Percentiles rank a stretch among this genome's conserved stretches.
phyloP scores from a whole-genome alignment of 2,113 vertebrate genomes.

The Butorides virescens region DNA sequence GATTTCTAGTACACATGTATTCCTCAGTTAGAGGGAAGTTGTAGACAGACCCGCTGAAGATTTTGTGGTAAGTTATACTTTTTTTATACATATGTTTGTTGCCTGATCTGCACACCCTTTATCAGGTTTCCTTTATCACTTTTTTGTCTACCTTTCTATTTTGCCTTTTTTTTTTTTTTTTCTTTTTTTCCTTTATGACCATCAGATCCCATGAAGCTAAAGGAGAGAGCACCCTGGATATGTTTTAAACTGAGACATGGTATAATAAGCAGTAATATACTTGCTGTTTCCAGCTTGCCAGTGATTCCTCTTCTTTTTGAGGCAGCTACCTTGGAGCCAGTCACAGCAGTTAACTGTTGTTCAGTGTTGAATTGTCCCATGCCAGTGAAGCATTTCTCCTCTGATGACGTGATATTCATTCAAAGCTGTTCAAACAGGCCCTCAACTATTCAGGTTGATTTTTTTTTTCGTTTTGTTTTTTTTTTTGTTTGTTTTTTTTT shows the following conservation, averaged over 20 bases:
- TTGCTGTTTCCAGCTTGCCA: background rate
- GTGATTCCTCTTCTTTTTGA: background rate
- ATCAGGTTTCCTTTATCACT: background rate
- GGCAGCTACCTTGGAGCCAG: slow-evolving; percentile 28
- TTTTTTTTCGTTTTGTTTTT: background rate
- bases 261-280: background rate
- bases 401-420: background rate
- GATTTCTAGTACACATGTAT: background rate
- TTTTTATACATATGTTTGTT: background rate
- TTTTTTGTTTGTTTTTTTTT: too few relatives aligned
- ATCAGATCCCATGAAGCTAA: background rate
- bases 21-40: background rate
- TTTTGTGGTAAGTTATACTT: background rate
- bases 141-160: background rate
- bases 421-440: slow-evolving; percentile 21
- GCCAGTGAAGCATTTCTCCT: slow-evolving; percentile 33
- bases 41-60: background rate
- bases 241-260: background rate
- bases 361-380: slow-evolving; percentile 28
- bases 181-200: background rate
- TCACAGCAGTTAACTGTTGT: slow-evolving; percentile 35
- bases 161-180: background rate
- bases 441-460: background rate
- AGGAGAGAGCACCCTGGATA: background rate
- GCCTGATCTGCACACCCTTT: background rate